Conservation (phyloP, 2,797 vertebrate species). For the Oceanodroma leucorhoa region DNA sequence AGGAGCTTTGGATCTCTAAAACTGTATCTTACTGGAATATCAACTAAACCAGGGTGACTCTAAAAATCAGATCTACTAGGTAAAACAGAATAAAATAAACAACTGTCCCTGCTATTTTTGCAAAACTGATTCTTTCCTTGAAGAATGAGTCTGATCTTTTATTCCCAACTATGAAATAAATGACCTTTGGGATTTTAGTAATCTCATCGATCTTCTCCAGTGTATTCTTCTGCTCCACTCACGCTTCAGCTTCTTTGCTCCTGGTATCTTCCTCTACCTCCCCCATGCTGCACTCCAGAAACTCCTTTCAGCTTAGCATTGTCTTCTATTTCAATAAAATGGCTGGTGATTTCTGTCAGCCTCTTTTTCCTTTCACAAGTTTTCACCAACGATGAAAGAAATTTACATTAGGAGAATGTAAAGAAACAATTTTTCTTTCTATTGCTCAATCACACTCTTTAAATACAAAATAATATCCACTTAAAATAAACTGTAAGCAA, state of each 20-base stretch:
- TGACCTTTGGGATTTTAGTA: background rate
- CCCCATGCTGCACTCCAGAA: background rate
- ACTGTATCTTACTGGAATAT: background rate
- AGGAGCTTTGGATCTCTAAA: background rate
- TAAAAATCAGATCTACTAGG: background rate
- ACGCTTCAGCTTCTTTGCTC: background rate
- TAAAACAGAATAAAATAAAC: background rate
- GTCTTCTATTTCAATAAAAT: background rate
- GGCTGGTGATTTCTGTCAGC: background rate
- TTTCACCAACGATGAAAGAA: background rate
- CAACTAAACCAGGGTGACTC: background rate
- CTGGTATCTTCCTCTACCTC: background rate
- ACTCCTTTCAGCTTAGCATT: background rate
- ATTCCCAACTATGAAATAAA: background rate
- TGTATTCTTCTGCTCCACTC: background rate
- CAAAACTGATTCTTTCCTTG: background rate
- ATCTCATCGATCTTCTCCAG: background rate
- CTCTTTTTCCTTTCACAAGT: background rate
- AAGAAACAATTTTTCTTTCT: background rate
- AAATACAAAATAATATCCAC: background rate
- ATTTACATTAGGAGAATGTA: background rate
- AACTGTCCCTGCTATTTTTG: fast-evolving
- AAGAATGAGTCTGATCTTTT: background rate
- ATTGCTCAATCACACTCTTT: background rate
- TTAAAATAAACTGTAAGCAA: background rate